Percentiles rank a stretch among this genome's conserved stretches.
Evolutionary conservation across 2,888 invertebrate species (phyloP).

Genomic region (Coelopa pilipes): DNA sequence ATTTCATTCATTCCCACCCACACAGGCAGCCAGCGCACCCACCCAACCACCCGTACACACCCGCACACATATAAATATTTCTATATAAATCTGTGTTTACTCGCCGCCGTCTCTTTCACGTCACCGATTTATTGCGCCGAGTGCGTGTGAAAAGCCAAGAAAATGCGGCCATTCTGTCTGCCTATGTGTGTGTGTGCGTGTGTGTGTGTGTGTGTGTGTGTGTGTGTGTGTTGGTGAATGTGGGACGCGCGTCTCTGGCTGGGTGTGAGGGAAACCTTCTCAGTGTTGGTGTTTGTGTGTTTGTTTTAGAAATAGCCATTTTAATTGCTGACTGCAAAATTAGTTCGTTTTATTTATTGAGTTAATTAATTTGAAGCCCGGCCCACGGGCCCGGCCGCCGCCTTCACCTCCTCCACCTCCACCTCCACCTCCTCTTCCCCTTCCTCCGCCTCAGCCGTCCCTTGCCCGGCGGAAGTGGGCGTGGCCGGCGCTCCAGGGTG

Average conservation of each 20-base stretch:
- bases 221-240: constrained; percentile 13
- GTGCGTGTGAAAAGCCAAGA: too few relatives aligned
- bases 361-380: background rate
- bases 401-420: background rate
- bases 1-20: constrained; percentile 16
- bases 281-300: too few relatives aligned
- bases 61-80: too few relatives aligned
- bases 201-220: constrained; percentile 16
- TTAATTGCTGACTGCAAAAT: constrained; percentile 13
- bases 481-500: background rate
- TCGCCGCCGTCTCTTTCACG: background rate
- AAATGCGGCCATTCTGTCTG: background rate
- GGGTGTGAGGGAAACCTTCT: too few relatives aligned
- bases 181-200: constrained; percentile 14
- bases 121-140: too few relatives aligned
- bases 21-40: too few relatives aligned
- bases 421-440: background rate
- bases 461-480: background rate
- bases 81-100: too few relatives aligned
- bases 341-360: constrained; percentile 17
- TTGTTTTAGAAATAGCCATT: background rate
- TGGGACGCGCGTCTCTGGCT: too few relatives aligned
- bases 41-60: too few relatives aligned
- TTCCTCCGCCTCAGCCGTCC: background rate
- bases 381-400: background rate